phyloP scores from a whole-genome alignment of 2,888 invertebrate genomes.

The Tinea trinotella region DNA sequence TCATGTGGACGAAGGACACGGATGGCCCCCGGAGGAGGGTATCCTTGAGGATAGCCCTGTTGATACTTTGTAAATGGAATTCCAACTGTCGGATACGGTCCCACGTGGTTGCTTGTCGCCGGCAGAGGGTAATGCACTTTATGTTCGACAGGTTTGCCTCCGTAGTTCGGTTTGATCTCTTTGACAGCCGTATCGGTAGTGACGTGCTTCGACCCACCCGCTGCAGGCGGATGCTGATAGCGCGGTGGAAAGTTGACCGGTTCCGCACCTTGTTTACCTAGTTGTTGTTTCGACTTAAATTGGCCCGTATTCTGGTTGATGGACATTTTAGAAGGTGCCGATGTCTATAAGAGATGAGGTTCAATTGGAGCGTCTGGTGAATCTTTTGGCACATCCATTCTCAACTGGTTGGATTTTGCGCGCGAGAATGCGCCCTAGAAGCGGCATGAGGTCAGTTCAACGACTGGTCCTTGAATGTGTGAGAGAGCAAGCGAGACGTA shows the following conservation, averaged over 20 bases:
- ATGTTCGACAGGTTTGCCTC: constrained; percentile 47
- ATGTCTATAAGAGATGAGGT: neutral
- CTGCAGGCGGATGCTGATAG: constrained; percentile 82
- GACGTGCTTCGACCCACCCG: constrained; percentile 73
- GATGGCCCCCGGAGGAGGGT: constrained; percentile 37
- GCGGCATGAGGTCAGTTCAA: constrained; percentile 54
- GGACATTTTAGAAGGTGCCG: constrained; percentile 49
- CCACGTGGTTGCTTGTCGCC: constrained; percentile 36
- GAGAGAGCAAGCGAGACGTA: constrained; percentile 58
- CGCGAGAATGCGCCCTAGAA: constrained; percentile 36
- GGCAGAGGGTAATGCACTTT: constrained; percentile 51
- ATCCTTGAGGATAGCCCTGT: constrained; percentile 51
- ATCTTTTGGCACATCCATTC: constrained; percentile 25
- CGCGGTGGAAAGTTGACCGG: constrained; percentile 78
- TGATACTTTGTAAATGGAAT: constrained; percentile 50
- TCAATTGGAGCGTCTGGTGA: neutral
- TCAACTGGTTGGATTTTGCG: constrained; percentile 38
- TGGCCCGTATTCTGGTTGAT: constrained; percentile 64
- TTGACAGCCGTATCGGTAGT: constrained; percentile 70
- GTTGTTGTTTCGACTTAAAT: constrained; percentile 66
- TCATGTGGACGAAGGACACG: constrained; percentile 48
- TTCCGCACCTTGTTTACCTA: constrained; percentile 68
- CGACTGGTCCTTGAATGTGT: constrained; percentile 68
- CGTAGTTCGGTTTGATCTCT: constrained; percentile 58
- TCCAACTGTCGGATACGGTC: constrained; percentile 47